phyloP scores from a whole-genome alignment of 2,888 invertebrate genomes.

The Drosophila helvetica region DNA sequence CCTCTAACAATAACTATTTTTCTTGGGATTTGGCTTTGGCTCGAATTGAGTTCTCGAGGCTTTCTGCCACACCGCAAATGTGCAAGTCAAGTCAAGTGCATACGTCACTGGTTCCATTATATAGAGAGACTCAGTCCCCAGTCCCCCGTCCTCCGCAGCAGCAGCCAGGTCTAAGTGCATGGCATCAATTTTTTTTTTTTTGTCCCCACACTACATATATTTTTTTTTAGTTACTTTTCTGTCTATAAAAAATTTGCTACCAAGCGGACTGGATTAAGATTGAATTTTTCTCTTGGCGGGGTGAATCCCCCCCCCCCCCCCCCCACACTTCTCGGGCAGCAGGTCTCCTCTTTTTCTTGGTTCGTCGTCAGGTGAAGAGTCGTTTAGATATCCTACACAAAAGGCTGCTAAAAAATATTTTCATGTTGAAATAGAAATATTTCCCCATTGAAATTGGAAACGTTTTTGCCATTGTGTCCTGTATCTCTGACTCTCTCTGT shows the following conservation, averaged over 20 bases:
- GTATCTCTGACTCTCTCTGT: neutral
- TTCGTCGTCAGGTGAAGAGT: slow-evolving; percentile 60
- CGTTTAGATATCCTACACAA: slow-evolving; percentile 53
- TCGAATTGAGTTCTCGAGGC: slow-evolving; percentile 62
- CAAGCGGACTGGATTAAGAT: slow-evolving; percentile 70
- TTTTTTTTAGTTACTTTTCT: slow-evolving; percentile 55
- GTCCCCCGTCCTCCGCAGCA: slow-evolving; percentile 1
- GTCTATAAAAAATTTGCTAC: slow-evolving; percentile 40
- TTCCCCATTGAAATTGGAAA: slow-evolving; percentile 73
- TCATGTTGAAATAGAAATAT: slow-evolving; percentile 76
- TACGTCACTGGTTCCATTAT: slow-evolving; percentile 64
- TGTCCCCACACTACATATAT: neutral
- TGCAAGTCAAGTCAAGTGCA: slow-evolving; percentile 78
- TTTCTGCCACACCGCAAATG: slow-evolving; percentile 65
- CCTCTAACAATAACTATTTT: slow-evolving; percentile 55
- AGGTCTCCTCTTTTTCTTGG: neutral
- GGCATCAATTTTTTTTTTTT: slow-evolving; percentile 21
- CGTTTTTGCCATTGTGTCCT: slow-evolving; percentile 70
- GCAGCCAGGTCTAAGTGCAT: slow-evolving; percentile 41
- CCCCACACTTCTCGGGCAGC: too few relatives aligned
- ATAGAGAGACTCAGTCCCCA: slow-evolving; percentile 9
- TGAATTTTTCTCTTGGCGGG: slow-evolving; percentile 53
- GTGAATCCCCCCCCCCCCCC: too few relatives aligned
- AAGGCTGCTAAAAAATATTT: slow-evolving; percentile 70
- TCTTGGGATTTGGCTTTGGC: slow-evolving; percentile 64